These are phyloP conservation scores for Phalacrocorax brasilianus DNA, from an alignment of 2,113 vertebrate species.

Conservation along the genomic window DNA sequence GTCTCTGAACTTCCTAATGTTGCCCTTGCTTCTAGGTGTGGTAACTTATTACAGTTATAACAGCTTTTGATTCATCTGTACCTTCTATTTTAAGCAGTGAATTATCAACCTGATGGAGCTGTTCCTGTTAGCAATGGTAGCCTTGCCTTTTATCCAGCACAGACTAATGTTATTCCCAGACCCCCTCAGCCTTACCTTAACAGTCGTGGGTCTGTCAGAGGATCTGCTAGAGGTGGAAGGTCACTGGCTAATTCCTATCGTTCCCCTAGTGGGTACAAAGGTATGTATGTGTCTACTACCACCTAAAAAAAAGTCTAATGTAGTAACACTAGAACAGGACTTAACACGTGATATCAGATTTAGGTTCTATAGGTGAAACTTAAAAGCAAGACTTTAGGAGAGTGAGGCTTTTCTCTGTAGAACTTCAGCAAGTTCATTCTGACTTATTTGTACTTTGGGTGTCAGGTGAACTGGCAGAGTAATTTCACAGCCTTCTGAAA, in stretches of 20 bases:
- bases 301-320: not conserved
- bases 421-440: not conserved
- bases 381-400: not conserved
- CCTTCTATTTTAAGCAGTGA: conserved; percentile 59
- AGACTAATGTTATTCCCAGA: conserved; percentile 73
- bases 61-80: not conserved
- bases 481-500: not conserved
- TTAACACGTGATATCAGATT: not conserved
- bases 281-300: conserved; percentile 56
- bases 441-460: not conserved
- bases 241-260: conserved; percentile 76
- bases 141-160: conserved; percentile 81
- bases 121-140: conserved; percentile 77
- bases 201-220: conserved; percentile 81
- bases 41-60: not conserved
- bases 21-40: not conserved
- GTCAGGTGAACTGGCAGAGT: not conserved
- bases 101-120: conserved; percentile 78
- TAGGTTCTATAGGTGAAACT: not conserved
- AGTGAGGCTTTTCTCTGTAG: not conserved
- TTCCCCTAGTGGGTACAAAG: conserved; percentile 83
- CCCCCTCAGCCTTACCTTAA: conserved; percentile 78
- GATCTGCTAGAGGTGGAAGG: conserved; percentile 82
- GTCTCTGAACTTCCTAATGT: not conserved
- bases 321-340: not conserved